Evolutionary conservation across 1,140 invertebrate species (phyloP), one percentile per base, ranked within the genome.

Genomic region (Linepithema humile): DNA sequence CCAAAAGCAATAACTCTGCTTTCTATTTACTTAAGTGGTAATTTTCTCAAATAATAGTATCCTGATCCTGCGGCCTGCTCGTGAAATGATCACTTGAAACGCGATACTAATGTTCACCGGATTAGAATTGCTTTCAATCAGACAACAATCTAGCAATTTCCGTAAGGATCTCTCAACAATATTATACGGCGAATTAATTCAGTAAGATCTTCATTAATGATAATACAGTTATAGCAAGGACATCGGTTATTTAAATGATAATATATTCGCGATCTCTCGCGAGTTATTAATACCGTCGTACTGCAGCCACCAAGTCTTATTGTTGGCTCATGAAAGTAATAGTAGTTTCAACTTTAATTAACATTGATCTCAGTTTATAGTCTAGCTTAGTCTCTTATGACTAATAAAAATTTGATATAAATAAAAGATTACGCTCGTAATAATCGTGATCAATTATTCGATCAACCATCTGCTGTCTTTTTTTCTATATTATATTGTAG

Each of bases 171-270:
- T 20, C 12, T 55, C 50, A 55, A 55, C 48, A 55, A 55, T 55
- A 55, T 70, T 82, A n/a, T 26, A 26, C 57, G 26, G n/a, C 50
- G 29, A 35, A 82, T 82, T 82, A 82, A 82, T 82, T 74, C 78
- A 82, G 32, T 45, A 60, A 82, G 78, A 82, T 82, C 53, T 50
- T 59, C 53, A 62, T 74, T 82, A 82, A 82, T 60, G 15, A 74
- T 48, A n/a, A n/a, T n/a, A n/a, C n/a, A n/a, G 20, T 70, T 17
- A 43, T 38, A n/a, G 69, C 78, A 38, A 73, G 78, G 69, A 73
- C 78, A 60, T 23, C 23, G 40, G 38, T 45, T 74, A 43, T 82
- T 74, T 48, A 59, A 80, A 40, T 17, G 57, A 2, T 80, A 40
- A 23, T 55, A 23, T 35, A 1, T 50, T 35, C 23, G 32, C 23